phyloP scores from a whole-genome alignment of 2,888 invertebrate species.

The Pyrgus malvae region DNA sequence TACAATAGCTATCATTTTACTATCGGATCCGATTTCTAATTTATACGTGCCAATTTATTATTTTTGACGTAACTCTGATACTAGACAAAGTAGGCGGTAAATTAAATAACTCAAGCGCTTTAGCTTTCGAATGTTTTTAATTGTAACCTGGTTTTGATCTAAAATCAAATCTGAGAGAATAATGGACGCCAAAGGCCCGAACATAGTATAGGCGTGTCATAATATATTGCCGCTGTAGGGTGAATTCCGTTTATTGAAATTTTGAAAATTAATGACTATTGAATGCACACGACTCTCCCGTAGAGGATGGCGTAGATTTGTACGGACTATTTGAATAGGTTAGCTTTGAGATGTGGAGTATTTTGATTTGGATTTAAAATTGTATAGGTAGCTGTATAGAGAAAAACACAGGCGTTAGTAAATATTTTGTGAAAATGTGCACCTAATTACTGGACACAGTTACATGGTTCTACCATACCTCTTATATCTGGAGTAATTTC shows the following conservation, averaged over 20 bases:
- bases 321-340: not conserved
- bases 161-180: conserved; percentile 55
- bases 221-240: conserved; percentile 39
- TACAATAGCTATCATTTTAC: not conserved
- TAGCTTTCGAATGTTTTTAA: conserved; percentile 29
- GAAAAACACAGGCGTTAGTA: no score
- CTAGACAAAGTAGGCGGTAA: conserved; percentile 8
- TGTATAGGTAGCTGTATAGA: no score
- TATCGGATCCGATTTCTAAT: conserved; percentile 8
- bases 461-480: no score
- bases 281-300: not conserved
- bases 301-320: not conserved
- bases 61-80: conserved; percentile 3
- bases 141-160: conserved; percentile 36
- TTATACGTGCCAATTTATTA: conserved; percentile 10
- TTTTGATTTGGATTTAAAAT: no score
- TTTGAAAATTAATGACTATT: conserved; percentile 34
- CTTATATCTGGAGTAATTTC: no score
- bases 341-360: not conserved
- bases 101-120: conserved; percentile 18
- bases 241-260: conserved; percentile 57
- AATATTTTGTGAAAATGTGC: no score
- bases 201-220: conserved; percentile 67
- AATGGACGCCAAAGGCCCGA: conserved; percentile 45
- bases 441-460: no score